Base-by-base conservation (phyloP, 2,113 vertebrate genomes). In the Cromileptes altivelis region DNA sequence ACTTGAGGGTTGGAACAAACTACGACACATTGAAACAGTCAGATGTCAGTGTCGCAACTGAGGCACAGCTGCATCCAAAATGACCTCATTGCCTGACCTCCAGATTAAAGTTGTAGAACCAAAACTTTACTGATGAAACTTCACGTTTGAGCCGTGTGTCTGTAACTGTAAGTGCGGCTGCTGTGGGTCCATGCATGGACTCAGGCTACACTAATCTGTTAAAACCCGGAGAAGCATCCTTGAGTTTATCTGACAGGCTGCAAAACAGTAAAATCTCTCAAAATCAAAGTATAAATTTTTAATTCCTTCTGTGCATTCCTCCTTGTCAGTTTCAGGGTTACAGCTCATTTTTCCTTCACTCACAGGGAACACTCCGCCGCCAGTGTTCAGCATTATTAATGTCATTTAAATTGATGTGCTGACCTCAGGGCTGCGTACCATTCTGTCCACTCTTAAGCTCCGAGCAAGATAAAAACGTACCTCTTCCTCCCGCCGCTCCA, bases 331-430 rank as follows among this genome's bases (percentile, higher is more conserved):
- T 61, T 33, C 58, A 61, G 58, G 58, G 58, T 37, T 2, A 18
- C 57, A 17, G 57, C 14, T 30, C 6, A 57, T 57, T 6, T 25
- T 57, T 57, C 50, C 50, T 19, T 52, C 50, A 13, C 15, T 60
- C 25, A 9, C 7, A 19, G 57, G 30, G 57, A 18, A 8, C 25
- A 30, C 15, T 14, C 57, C 1, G 58, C 60, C 33, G 30, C 18
- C 60, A 14, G 62, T 7, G 25, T 17, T 60, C 57, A 30, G 27
- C 27, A 60, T 74, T 50, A 55, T 76, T 65, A 78, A 49, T 30
- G 62, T 37, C 7, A n/a, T 58, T 49, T 58, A 27, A 60, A n/a
- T 4, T 4, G 19, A 8, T 2, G 62, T 3, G 25, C 19, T n/a
- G 68, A 70, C 67, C 67, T 63, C 33, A 17, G 30, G 11, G 14